Base-by-base conservation (phyloP, 2,113 vertebrate species). In the Hucho hucho region DNA sequence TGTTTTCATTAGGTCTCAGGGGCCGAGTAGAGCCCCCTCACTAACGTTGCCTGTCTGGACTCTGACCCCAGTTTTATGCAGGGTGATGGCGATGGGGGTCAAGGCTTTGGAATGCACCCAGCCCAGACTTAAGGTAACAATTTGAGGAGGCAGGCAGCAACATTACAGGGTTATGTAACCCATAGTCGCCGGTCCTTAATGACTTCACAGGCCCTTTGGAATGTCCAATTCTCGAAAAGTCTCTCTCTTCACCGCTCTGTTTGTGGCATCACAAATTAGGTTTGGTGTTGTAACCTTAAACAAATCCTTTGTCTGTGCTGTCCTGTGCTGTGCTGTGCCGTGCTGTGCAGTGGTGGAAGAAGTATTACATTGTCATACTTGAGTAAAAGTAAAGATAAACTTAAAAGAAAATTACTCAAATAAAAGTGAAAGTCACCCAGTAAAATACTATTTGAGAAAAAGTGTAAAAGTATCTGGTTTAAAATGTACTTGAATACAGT, bases 151-250 rank as follows among this genome's bases (percentile, higher is more conserved):
- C 58, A 53, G 49, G 49, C 12, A 53, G 49, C 49, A 53, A 18
- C 4, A 53, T 74, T 82, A 80, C 80, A 81, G 66, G 69, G 82
- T 92, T 91, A 87, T 84, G 82, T 89, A 92, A 91, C 83, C 67
- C 49, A 53, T 75, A 47, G 68, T 72, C 28, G 32, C 65, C 64
- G 67, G 79, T 81, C 77, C 70, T 83, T 86, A 83, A 84, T 83
- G 79, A 81, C 67, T 79, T 59, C n/a, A 29, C 70, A 22, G 72
- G 58, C 73, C 73, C 80, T 26, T 73, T 76, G 84, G 89, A 89
- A 90, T 89, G 84, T 88, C 73, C 53, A 18, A 76, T 68, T 77
- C 49, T 87, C 86, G 90, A 87, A 80, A 74, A 80, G 64, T 67
- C 74, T 74, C 81, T 84, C 89, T 67, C 83, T 80, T 84, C 73